Percentiles rank a stretch among this genome's conserved stretches.
Conservation (phyloP, 2,797 vertebrate genomes). For the Rhodeus uyekii region DNA sequence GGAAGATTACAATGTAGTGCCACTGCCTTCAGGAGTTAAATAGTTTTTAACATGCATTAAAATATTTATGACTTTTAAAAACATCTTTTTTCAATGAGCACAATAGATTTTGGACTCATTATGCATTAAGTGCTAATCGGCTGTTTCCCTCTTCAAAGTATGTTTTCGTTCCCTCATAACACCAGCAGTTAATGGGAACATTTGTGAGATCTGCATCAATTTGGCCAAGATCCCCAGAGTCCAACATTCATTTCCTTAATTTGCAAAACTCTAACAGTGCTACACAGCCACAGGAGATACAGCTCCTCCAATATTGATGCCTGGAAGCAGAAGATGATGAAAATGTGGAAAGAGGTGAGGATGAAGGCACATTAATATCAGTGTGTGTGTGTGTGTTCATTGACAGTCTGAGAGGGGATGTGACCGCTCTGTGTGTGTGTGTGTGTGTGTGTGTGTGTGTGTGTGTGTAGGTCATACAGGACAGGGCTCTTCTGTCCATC, state of each 20-base stretch:
- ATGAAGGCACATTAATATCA: background rate
- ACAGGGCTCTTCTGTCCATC: background rate
- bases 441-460: background rate
- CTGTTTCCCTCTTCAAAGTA: background rate
- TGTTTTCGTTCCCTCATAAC: background rate
- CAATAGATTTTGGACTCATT: too few species aligned
- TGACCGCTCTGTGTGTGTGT: background rate
- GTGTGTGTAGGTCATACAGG: background rate
- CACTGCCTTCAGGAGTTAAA: background rate
- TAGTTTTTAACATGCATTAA: background rate
- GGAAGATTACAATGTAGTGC: background rate
- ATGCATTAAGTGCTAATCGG: background rate
- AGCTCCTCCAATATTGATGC: background rate
- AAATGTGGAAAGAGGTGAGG: background rate
- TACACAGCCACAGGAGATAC: background rate
- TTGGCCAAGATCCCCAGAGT: background rate
- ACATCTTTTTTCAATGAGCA: too few species aligned
- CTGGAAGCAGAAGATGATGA: background rate
- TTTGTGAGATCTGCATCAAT: conserved; percentile 20
- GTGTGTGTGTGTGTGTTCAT: background rate
- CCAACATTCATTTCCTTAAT: conserved; percentile 35
- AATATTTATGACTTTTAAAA: too few species aligned
- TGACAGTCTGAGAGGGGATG: background rate
- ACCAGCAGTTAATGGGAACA: conserved; percentile 46
- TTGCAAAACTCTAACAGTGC: conserved; percentile 11